Percentiles rank a stretch among this genome's conserved stretches.
Conservation (phyloP, 2,113 vertebrate species). For the Catagonus wagneri region DNA sequence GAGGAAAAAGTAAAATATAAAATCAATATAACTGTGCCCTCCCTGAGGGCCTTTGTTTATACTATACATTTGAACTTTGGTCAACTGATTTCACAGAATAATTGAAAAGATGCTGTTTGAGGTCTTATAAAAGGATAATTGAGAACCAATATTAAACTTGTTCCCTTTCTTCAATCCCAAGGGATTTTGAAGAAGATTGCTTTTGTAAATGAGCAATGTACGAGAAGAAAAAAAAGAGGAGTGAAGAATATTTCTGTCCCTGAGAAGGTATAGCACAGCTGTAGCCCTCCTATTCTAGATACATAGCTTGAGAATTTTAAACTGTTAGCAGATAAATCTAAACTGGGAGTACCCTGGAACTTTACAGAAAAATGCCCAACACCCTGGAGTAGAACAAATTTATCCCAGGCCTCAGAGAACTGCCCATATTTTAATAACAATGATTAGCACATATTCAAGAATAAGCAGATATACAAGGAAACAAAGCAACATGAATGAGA, state of each 20-base stretch:
- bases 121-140: not conserved
- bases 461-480: constrained; percentile 46
- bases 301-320: not conserved
- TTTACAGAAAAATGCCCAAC: constrained; percentile 12
- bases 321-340: not conserved
- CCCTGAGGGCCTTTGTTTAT: constrained; percentile 24
- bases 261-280: not conserved
- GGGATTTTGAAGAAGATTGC: not conserved
- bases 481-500: not conserved
- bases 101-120: not conserved
- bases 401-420: not conserved
- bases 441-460: constrained; percentile 17
- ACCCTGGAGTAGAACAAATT: not conserved
- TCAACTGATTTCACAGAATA: not conserved
- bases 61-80: not conserved
- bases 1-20: not conserved
- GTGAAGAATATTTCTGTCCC: not conserved
- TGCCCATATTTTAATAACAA: not conserved
- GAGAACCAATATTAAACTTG: not conserved
- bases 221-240: not conserved
- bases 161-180: not conserved
- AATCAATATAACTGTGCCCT: not conserved
- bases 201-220: not conserved
- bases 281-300: not conserved
- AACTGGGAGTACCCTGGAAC: not conserved